A percentile compares a stretch with the other conserved stretches of the same genome.
phyloP scores from a whole-genome alignment of 2,888 invertebrate species.

The Stenodema calcarata region DNA sequence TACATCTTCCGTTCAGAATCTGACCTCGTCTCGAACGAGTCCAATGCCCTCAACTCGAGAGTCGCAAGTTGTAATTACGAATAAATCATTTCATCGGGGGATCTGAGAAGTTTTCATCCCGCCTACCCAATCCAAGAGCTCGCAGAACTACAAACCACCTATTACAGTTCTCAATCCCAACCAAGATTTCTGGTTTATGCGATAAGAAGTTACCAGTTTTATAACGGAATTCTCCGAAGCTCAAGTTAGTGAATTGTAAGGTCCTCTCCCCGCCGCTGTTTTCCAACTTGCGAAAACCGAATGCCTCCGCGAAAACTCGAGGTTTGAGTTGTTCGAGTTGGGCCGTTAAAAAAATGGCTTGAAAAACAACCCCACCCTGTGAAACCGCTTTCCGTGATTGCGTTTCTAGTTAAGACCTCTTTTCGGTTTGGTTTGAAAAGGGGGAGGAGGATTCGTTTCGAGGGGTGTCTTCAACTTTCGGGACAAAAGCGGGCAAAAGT shows the following conservation, averaged over 20 bases:
- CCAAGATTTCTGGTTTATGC: background rate
- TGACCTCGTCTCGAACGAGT: background rate
- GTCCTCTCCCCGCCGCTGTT: background rate
- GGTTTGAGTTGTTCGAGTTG: background rate
- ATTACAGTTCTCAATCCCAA: background rate
- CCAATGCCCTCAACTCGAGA: background rate
- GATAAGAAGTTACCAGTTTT: background rate
- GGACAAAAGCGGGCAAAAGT: background rate
- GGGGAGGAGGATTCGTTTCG: background rate
- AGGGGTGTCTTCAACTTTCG: background rate
- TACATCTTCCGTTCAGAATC: no score
- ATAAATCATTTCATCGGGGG: background rate
- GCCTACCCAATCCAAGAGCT: background rate
- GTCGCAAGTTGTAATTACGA: background rate
- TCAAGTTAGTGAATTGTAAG: background rate
- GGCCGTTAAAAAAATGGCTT: background rate
- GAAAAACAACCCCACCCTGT: background rate
- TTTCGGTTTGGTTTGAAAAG: background rate
- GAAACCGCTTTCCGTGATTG: background rate
- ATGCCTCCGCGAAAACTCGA: background rate
- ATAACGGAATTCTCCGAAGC: background rate
- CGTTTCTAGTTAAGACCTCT: background rate
- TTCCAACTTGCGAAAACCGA: background rate
- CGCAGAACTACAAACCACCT: background rate
- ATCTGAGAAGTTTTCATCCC: background rate